Conservation (phyloP, 2,113 vertebrate species). For the Shinisaurus crocodilurus region DNA sequence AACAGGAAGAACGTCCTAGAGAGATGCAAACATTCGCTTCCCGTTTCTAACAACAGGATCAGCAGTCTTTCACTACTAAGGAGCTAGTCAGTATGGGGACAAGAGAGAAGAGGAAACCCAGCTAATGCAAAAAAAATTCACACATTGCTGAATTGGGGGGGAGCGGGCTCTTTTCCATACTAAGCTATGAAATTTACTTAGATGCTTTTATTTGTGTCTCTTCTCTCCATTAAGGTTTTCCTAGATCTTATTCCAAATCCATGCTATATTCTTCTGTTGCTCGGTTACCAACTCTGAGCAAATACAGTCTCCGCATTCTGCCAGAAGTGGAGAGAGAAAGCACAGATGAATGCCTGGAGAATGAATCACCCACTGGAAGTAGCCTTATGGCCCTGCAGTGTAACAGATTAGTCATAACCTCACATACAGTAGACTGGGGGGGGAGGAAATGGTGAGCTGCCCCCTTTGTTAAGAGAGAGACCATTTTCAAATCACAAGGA, state of each 20-base stretch:
- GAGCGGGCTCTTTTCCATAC: not conserved
- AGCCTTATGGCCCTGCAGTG: conserved; percentile 50
- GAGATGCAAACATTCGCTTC: not conserved
- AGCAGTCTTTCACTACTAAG: fast-evolving
- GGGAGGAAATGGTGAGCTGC: conserved; percentile 50
- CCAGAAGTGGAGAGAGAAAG: conserved; percentile 63
- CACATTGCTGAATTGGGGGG: conserved; percentile 13
- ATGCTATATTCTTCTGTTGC: conserved; percentile 61
- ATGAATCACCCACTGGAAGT: conserved; percentile 73
- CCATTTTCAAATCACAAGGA: conserved; percentile 35
- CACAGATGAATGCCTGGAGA: conserved; percentile 74
- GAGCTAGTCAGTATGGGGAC: not conserved
- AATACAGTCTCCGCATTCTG: conserved; percentile 64
- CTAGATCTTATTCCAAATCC: conserved; percentile 64
- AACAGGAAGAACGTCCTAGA: not conserved
- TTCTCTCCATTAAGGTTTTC: conserved; percentile 49
- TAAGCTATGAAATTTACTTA: conserved; percentile 25
- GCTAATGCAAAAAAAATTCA: not conserved
- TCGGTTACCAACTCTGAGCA: conserved; percentile 67
- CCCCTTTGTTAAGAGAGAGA: conserved; percentile 10
- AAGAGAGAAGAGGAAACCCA: not conserved
- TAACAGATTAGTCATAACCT: conserved; percentile 64
- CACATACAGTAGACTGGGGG: conserved; percentile 32
- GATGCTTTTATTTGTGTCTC: conserved; percentile 48
- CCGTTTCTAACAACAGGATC: fast-evolving